Percentiles rank a stretch among this genome's conserved stretches.
phyloP scores from a whole-genome alignment of 2,113 vertebrate genomes.

The Ancistrus triradiatus region DNA sequence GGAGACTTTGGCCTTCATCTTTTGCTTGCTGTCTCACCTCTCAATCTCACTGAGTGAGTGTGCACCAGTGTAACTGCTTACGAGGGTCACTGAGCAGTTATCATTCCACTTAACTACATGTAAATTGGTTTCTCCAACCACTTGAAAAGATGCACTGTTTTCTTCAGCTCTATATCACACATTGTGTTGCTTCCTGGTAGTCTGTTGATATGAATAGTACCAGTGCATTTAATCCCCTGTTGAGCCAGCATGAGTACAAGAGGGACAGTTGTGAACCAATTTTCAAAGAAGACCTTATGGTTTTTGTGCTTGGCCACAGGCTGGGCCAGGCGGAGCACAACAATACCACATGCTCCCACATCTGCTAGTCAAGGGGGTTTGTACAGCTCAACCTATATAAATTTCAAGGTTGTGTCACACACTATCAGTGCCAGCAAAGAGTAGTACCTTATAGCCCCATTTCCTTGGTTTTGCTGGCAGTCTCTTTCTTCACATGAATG shows the following conservation, averaged over 20 bases:
- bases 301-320: background rate
- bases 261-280: background rate
- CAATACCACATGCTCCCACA: background rate
- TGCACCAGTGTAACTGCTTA: slow-evolving; percentile 8
- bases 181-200: background rate
- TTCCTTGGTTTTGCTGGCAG: background rate
- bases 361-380: background rate
- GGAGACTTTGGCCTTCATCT: background rate
- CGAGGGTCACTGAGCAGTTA: slow-evolving; percentile 9
- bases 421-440: slow-evolving; percentile 32
- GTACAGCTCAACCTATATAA: background rate
- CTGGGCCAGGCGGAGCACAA: background rate
- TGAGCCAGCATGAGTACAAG: slow-evolving; percentile 5
- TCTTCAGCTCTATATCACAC: background rate
- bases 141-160: background rate
- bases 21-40: slow-evolving; percentile 21
- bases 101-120: slow-evolving; percentile 25
- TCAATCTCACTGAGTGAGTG: slow-evolving; percentile 20
- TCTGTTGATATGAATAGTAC: slow-evolving; percentile 6
- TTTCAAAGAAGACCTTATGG: background rate
- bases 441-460: slow-evolving; percentile 17
- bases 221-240: background rate
- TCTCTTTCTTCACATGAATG: slow-evolving; percentile 1
- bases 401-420: slow-evolving; percentile 17
- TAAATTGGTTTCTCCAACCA: slow-evolving; percentile 2